Evolutionary conservation across 1,140 invertebrate genomes (phyloP), one percentile per base, ranked within the genome.

Genomic region (Pseudobourletiella spinata): DNA sequence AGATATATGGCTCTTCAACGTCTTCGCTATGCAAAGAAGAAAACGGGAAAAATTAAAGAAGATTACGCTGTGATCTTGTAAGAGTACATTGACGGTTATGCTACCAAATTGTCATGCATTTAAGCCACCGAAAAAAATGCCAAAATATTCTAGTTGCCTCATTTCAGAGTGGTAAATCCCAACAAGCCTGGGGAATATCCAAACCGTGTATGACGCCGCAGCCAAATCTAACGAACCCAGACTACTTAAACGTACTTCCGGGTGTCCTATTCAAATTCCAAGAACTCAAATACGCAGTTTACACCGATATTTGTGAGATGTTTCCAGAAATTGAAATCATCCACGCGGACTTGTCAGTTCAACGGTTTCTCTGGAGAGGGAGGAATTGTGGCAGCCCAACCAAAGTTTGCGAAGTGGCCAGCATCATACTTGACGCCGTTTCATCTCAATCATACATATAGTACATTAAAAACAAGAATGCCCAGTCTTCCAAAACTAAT

Each of bases 311-410:
- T 22, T 18, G 52, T n/a, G 57, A 60, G 43, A 64, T 67, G 51
- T 66, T 59, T 57, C 59, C 32, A n/a, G 20, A 30, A 30, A 25
- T 61, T 2, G 43, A 32, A 55, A 57, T 63, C 24, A 22, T 20
- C 2, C 35, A 59, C 22, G 54, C 54, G 25, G 61, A 69, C 30
- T 16, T 28, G 20, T 35, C 8, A 0, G 0, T 57, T n/a, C 56
- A 66, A 18, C 15, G 64, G 25, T 66, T 63, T 35, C 35, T 68
- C 1, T 68, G 64, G 64, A 18, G 67, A 48, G 61, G 54, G 48
- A 29, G 16, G 16, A 24, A 62, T 22, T 26, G 60, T 20, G 11
- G 16, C 8, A 16, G 20, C 4, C 3, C n/a, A 32, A 30, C 59
- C 1, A 29, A 60, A 4, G 48, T 57, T 2, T 61, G 26, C 16